Base-by-base conservation (phyloP, 23 tunicate genomes). In the Clavelina lepadiformis region DNA sequence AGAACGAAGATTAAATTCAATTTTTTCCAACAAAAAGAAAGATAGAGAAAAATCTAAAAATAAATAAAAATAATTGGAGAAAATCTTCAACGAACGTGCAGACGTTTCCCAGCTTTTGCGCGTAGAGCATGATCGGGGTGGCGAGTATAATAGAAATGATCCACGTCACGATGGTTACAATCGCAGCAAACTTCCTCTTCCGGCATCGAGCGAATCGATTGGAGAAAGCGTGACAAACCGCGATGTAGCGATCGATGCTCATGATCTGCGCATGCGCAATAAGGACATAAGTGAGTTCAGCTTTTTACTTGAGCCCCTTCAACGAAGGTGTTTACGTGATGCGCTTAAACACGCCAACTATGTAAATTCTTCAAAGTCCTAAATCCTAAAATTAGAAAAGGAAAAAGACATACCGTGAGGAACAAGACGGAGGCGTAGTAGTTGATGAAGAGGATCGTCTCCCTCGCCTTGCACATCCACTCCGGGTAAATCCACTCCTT, bases 211-310 rank as follows among this genome's bases (percentile, higher is more conserved):
- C 74, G 38, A 85, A 32, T 27, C 49, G 46, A 32, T 64, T 70
- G 38, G 94, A 77, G 47, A 85, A 78, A 0, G 68, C 34, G 53
- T 85, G 94, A 71, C 94, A 85, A 8, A 85, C 82, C 0, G 94
- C 94, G 55, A 85, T 76, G 69, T 78, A 85, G 27, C 94, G 58
- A 46, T 85, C 94, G 33, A 78, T 21, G 56, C 75, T 66, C 94
- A 85, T 85, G 7, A 85, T 47, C 94, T 85, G 56, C 18, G 69
- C n/a, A n/a, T n/a, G n/a, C n/a, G n/a, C n/a, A n/a, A n/a, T n/a
- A n/a, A n/a, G n/a, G n/a, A n/a, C n/a, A n/a, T n/a, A n/a, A n/a
- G n/a, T n/a, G n/a, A n/a, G n/a, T n/a, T n/a, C n/a, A n/a, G n/a
- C n/a, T n/a, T n/a, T n/a, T n/a, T n/a, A n/a, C n/a, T n/a, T n/a